Conservation (phyloP, 2,888 invertebrate genomes). For the Timandra comae region DNA sequence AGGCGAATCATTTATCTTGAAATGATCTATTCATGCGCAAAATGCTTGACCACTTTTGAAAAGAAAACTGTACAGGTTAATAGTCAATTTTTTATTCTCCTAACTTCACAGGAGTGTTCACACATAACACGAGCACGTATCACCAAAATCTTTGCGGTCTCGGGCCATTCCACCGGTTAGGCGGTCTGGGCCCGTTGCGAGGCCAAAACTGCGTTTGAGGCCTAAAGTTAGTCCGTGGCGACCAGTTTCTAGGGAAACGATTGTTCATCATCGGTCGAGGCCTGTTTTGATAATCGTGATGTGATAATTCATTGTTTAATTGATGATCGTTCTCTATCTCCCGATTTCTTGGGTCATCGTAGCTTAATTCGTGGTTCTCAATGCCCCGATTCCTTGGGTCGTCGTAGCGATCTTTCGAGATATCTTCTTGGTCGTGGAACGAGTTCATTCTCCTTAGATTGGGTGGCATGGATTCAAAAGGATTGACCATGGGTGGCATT, state of each 20-base stretch:
- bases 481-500: constrained; percentile 44
- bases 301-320: too few species aligned
- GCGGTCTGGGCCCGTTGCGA: constrained; percentile 51
- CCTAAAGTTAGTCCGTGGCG: constrained; percentile 49
- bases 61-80: too few species aligned
- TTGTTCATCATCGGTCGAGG: constrained; percentile 40
- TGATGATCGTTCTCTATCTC: too few species aligned
- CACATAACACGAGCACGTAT: constrained; percentile 29
- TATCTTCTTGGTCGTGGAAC: constrained; percentile 27
- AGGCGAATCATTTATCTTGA: too few species aligned
- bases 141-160: constrained; percentile 68
- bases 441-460: constrained; percentile 25
- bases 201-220: constrained; percentile 48
- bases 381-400: constrained; percentile 38
- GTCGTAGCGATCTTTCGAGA: constrained; percentile 38
- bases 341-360: too few species aligned
- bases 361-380: constrained; percentile 23
- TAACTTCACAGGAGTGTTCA: too few species aligned
- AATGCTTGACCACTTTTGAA: too few species aligned
- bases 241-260: constrained; percentile 62
- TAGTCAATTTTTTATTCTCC: too few species aligned
- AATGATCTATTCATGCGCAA: too few species aligned
- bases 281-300: constrained; percentile 34
- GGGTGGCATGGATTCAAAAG: constrained; percentile 60
- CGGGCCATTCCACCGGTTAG: constrained; percentile 55